Evolutionary conservation across 2,113 vertebrate genomes (phyloP), one percentile per base, ranked within the genome.

Genomic region (Tretioscincus oriximinensis): DNA sequence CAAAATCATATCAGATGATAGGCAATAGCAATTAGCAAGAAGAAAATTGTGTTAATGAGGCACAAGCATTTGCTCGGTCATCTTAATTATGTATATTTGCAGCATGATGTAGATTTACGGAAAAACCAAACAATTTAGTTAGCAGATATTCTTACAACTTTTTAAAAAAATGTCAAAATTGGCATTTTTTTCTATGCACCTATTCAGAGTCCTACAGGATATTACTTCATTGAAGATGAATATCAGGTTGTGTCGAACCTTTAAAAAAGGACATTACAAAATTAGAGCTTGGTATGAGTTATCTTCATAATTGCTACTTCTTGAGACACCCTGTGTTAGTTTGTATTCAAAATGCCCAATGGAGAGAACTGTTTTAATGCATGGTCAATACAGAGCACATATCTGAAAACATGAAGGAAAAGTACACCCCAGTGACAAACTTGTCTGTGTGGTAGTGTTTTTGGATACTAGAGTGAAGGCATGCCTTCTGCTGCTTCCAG

Each of bases 11-110:
- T 92, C 87, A 82, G 90, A 89, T 91, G 91, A 91, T 91, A 93
- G 90, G 82, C 86, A 95, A 93, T 95, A 93, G 92, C 91, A 97
- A 96, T 97, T 96, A 97, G 93, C 90, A 93, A 90, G 76, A 82
- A 95, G 92, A 95, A 93, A 86, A 95, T 93, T 94, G 95, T 88
- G 79, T 88, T 96, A 96, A 96, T 96, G 88, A 96, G 93, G 89
- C 83, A 86, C 83, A 85, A 85, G 82, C 91, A 85, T 92, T 92
- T 97, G 94, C 95, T 95, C 96, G 94, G 93, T 97, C 95, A 96
- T 91, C 90, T 93, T 92, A 93, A 94, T 97, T 94, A 95, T 92
- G 92, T 92, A 95, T 93, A 92, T 93, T 95, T 93, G 74, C 88
- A 94, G 91, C 90, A 94, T 85, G 88, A 71, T 79, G 84, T 87